phyloP scores from a whole-genome alignment of 2,113 vertebrate genomes.

The Phylloscopus trochilus region DNA sequence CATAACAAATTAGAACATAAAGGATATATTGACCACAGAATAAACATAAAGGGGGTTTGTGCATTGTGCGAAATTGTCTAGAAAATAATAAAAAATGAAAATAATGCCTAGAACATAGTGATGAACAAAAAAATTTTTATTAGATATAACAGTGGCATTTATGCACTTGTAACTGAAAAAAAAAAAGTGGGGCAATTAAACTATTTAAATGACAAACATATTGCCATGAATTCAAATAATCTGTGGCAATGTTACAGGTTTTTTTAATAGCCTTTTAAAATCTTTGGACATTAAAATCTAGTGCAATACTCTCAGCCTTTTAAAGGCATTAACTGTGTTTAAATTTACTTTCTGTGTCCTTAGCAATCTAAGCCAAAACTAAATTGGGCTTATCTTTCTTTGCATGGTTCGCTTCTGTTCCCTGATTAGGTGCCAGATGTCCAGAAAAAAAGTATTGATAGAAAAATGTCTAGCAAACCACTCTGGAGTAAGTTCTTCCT shows the following conservation, averaged over 20 bases:
- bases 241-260: accelerated
- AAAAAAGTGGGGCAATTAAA: not conserved
- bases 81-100: not conserved
- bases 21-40: not conserved
- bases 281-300: not conserved
- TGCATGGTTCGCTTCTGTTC: not conserved
- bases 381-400: not conserved
- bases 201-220: not conserved
- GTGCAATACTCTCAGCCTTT: not conserved
- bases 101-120: not conserved
- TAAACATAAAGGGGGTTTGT: not conserved
- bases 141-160: not conserved
- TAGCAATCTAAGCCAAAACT: not conserved
- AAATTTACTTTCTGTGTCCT: not conserved
- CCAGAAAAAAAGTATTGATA: not conserved
- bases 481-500: not conserved
- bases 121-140: not conserved
- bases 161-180: not conserved
- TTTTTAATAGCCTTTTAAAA: not conserved
- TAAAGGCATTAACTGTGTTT: not conserved
- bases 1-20: not conserved
- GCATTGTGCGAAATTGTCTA: not conserved
- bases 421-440: not conserved
- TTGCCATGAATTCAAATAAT: not conserved
- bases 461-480: not conserved